Evolutionary conservation across 2,113 vertebrate genomes (phyloP).

Genomic region (Solea solea): DNA sequence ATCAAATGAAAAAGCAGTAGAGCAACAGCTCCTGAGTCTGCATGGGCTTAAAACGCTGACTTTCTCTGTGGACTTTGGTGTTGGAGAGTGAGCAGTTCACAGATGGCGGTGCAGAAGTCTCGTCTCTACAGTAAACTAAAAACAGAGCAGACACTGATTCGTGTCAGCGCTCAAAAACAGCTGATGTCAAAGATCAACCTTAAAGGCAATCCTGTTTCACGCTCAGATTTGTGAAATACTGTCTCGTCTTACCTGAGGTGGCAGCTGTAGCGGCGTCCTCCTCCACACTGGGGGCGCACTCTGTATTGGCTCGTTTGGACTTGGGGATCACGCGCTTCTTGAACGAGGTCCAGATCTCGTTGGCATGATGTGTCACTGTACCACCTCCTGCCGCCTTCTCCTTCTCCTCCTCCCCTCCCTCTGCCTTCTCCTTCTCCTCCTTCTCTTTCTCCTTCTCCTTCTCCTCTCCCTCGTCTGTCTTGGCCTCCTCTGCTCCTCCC

Average conservation of each 20-base stretch:
- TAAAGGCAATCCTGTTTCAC: no score
- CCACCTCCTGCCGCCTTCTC: slow-evolving; percentile 57
- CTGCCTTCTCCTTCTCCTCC: slow-evolving; percentile 55
- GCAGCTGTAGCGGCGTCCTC: slow-evolving; percentile 61
- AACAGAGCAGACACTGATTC: no score
- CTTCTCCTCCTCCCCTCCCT: slow-evolving; percentile 54
- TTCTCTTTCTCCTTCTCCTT: slow-evolving; percentile 15
- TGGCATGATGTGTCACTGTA: slow-evolving; percentile 81
- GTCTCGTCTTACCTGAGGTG: slow-evolving; percentile 56
- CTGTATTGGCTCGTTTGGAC: slow-evolving; percentile 79
- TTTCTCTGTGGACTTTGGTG: no score
- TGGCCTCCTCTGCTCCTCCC: slow-evolving; percentile 56
- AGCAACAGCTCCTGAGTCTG: no score
- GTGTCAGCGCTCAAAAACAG: no score
- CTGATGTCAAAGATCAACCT: no score
- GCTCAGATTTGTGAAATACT: no score
- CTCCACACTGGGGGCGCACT: slow-evolving; percentile 67
- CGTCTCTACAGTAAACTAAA: no score
- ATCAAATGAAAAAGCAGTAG: no score
- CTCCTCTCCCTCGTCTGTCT: slow-evolving; percentile 41
- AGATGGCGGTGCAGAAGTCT: no score
- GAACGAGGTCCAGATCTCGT: slow-evolving; percentile 85
- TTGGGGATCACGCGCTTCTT: slow-evolving; percentile 84
- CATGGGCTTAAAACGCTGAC: no score
- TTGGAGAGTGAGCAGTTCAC: no score